Evolutionary conservation across 1,140 invertebrate species (phyloP), one percentile per base, ranked within the genome.

Genomic region (Penaeus indicus): DNA sequence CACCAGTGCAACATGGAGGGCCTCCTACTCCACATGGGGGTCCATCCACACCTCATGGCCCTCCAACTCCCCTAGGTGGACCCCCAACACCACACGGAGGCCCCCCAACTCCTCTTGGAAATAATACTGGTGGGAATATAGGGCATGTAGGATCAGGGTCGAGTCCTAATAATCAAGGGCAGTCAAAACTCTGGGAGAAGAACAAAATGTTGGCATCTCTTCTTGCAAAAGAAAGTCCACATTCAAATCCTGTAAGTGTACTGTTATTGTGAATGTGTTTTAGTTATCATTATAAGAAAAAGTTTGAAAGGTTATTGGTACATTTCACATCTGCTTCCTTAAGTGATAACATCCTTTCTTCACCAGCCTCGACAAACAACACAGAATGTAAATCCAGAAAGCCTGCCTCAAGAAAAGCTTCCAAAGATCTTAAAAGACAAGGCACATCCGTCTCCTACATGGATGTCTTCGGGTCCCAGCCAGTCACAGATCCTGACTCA

Each of bases 361-460:
- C 54, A 54, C 82, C 79, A 82, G 81, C 78, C 3, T 78, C 84
- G 60, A 25, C 32, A 27, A 62, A 54, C 84, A 80, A 75, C 84
- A 3, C 82, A 79, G 47, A 81, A 80, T 69, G 81, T 82, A 5
- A 81, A 87, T 38, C 85, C 85, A 27, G 81, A 84, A 62, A 75
- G 83, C 16, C 54, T 90, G 62, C 89, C 89, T 5, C 89, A 90
- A 67, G 89, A 90, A 38, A 87, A 87, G 78, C 86, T 90, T 62
- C 89, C 89, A 32, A 90, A 90, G 86, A 86, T 88, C 86, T 75
- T 90, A 54, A 81, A 87, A 47, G 86, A 90, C 47, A 90, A 90
- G 82, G 42, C 88, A 47, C 79, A 84, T 25, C 79, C 64, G 18
- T 82, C 85, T 3, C 62, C 80, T 10, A 72, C 89, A 8, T 90